Conservation (phyloP, 2,113 vertebrate genomes). For the Elanus axillaris region DNA sequence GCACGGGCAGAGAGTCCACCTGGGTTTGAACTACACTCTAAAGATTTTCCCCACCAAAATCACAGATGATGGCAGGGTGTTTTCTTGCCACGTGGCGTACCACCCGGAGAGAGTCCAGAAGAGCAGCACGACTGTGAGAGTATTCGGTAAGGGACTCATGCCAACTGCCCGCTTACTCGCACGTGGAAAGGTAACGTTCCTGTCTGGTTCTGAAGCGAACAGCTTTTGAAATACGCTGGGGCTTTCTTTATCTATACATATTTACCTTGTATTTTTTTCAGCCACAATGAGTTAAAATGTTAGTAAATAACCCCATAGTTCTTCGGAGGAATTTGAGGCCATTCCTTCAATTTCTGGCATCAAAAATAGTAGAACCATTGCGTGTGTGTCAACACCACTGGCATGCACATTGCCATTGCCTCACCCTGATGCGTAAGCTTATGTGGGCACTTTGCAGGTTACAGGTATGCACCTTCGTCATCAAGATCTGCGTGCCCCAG, state of each 20-base stretch:
- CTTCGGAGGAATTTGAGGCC: neutral
- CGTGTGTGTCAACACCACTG: neutral
- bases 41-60: slow-evolving; percentile 40
- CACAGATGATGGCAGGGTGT: slow-evolving; percentile 32
- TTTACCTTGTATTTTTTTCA: neutral
- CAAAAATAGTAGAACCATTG: neutral
- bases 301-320: neutral
- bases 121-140: slow-evolving; percentile 52
- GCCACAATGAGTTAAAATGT: neutral
- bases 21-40: neutral
- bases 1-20: neutral
- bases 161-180: neutral
- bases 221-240: neutral
- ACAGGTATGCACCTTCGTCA: neutral
- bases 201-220: neutral
- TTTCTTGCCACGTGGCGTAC: neutral
- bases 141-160: slow-evolving; percentile 55
- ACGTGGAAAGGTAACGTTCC: neutral
- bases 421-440: neutral
- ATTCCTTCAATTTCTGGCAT: neutral
- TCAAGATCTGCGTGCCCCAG: neutral
- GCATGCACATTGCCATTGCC: no score
- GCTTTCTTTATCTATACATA: accelerated
- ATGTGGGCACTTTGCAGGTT: neutral
- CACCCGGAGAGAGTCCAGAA: slow-evolving; percentile 3